Conservation (phyloP, 2,888 invertebrate genomes). For the Apodemia zela region DNA sequence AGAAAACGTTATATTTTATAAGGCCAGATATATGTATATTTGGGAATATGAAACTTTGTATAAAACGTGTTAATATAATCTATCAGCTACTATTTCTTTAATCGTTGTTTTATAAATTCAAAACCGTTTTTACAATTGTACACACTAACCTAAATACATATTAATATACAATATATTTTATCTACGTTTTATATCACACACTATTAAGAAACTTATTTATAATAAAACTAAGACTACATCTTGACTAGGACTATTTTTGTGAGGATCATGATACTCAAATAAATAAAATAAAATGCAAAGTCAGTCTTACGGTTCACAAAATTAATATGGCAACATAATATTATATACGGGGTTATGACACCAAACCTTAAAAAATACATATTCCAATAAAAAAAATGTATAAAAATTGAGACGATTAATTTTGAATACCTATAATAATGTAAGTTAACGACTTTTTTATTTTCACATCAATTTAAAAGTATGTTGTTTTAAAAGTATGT, state of each 20-base stretch:
- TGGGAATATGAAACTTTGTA: constrained; percentile 37
- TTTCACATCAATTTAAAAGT: too few species aligned
- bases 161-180: constrained; percentile 8
- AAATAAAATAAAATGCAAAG: constrained; percentile 23
- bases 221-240: constrained; percentile 32
- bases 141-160: constrained; percentile 28
- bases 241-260: constrained; percentile 37
- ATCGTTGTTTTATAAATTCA: constrained; percentile 56
- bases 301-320: constrained; percentile 29
- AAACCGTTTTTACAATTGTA: constrained; percentile 52
- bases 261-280: constrained; percentile 17
- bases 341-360: background rate
- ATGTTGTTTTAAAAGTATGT: too few species aligned
- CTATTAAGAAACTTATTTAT: constrained; percentile 26
- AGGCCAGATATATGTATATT: constrained; percentile 14
- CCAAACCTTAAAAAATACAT: background rate
- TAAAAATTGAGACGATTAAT: too few species aligned
- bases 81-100: constrained; percentile 39
- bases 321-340: constrained; percentile 17
- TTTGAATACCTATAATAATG: too few species aligned
- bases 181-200: constrained; percentile 16
- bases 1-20: background rate
- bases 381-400: background rate
- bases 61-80: constrained; percentile 44
- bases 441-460: too few species aligned